Percentiles rank a stretch among this genome's conserved stretches.
Evolutionary conservation across 2,113 vertebrate species (phyloP).

Genomic region (Daphoenositta chrysoptera): DNA sequence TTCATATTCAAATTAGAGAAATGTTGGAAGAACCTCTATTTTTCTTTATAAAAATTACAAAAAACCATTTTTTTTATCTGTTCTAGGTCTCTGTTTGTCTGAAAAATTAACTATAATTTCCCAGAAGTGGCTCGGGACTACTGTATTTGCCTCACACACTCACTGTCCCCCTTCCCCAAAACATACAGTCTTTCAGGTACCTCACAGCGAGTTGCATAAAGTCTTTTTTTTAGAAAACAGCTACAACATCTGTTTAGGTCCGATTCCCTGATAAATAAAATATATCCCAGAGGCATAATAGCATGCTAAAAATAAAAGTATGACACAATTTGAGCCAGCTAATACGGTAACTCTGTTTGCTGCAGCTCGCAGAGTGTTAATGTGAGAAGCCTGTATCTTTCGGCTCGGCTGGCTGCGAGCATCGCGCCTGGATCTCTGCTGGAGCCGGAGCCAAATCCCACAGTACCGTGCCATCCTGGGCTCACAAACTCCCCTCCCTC

Average conservation of each 20-base stretch:
- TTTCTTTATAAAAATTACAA: neutral
- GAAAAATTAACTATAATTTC: neutral
- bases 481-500: neutral
- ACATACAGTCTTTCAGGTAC: neutral
- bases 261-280: neutral
- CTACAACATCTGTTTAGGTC: neutral
- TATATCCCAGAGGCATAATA: neutral
- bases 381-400: neutral
- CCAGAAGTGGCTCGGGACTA: neutral
- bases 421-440: accelerated
- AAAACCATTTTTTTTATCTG: accelerated
- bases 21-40: neutral
- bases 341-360: neutral
- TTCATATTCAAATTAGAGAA: neutral
- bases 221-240: neutral
- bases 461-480: accelerated
- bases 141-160: neutral
- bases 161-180: neutral
- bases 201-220: neutral
- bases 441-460: neutral
- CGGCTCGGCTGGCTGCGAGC: neutral
- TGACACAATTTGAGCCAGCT: neutral
- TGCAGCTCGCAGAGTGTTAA: neutral
- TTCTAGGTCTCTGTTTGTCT: neutral
- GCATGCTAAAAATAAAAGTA: neutral